phyloP scores from a whole-genome alignment of 2,888 invertebrate genomes.

The Thyatira batis region DNA sequence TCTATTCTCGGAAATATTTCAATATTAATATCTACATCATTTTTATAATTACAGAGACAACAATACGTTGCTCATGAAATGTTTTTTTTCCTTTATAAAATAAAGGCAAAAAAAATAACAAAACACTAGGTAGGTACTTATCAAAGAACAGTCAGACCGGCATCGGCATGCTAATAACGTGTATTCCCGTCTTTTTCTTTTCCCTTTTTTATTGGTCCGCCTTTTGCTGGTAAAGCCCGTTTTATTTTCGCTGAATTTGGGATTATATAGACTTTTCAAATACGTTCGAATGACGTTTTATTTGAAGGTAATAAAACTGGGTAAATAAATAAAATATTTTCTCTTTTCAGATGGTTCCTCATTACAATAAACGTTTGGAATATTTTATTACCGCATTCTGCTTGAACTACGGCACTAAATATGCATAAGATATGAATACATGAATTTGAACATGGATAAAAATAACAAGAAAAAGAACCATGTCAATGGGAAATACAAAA shows the following conservation, averaged over 20 bases:
- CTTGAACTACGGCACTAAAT: slow-evolving; percentile 23
- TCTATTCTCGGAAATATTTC: too few relatives aligned
- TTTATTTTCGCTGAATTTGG: slow-evolving; percentile 51
- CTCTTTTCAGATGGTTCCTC: slow-evolving; percentile 45
- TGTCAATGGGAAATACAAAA: slow-evolving; percentile 73
- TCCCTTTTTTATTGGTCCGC: slow-evolving; percentile 49
- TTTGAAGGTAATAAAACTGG: slow-evolving; percentile 26
- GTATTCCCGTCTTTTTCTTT: slow-evolving; percentile 43
- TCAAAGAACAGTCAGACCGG: slow-evolving; percentile 1
- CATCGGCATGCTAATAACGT: slow-evolving; percentile 42
- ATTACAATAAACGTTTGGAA: slow-evolving; percentile 4
- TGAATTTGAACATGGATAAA: slow-evolving; percentile 68
- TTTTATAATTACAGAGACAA: too few relatives aligned
- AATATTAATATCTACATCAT: too few relatives aligned
- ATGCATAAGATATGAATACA: slow-evolving; percentile 25
- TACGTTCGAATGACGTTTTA: slow-evolving; percentile 24
- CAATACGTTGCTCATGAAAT: not conserved
- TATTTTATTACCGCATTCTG: slow-evolving; percentile 18
- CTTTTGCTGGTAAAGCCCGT: slow-evolving; percentile 54
- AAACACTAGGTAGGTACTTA: not conserved
- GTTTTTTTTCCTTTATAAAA: not conserved
- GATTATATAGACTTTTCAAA: slow-evolving; percentile 38
- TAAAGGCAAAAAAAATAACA: not conserved
- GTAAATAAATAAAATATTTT: slow-evolving; percentile 17
- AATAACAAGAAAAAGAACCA: slow-evolving; percentile 69